phyloP scores from a whole-genome alignment of 1,140 invertebrate species.

The Schlechtendalia chinensis region DNA sequence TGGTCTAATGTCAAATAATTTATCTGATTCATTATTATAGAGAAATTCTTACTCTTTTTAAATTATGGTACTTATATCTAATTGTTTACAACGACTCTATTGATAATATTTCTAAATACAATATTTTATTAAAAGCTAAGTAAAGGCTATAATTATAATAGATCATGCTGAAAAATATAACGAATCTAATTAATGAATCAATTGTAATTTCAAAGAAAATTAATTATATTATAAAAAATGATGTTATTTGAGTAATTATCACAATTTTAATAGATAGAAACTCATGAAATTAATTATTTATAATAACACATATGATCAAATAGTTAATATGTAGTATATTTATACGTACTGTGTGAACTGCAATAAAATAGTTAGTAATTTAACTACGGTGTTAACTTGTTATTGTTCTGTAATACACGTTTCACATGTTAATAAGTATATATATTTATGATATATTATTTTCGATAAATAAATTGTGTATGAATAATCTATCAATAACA shows the following conservation, averaged over 20 bases:
- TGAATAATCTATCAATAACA: not conserved
- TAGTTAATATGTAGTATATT: not conserved
- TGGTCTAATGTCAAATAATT: too few species aligned
- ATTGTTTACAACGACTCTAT: too few species aligned
- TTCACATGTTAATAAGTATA: not conserved
- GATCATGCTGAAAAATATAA: not conserved
- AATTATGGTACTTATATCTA: too few species aligned
- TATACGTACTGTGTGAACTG: not conserved
- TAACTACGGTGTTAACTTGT: not conserved
- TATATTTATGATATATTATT: not conserved
- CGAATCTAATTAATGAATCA: not conserved
- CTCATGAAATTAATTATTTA: not conserved
- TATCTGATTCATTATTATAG: too few species aligned
- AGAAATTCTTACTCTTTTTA: too few species aligned
- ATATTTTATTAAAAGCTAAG: too few species aligned
- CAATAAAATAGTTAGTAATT: not conserved
- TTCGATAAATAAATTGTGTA: not conserved
- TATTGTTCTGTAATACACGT: not conserved
- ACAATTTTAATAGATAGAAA: not conserved
- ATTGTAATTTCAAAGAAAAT: not conserved
- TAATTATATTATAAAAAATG: not conserved
- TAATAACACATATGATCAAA: not conserved
- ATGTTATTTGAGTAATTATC: not conserved
- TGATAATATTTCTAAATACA: too few species aligned
- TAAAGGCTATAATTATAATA: too few species aligned